Conservation (phyloP, 2,888 invertebrate genomes). For the Cryptophagus acutangulus region DNA sequence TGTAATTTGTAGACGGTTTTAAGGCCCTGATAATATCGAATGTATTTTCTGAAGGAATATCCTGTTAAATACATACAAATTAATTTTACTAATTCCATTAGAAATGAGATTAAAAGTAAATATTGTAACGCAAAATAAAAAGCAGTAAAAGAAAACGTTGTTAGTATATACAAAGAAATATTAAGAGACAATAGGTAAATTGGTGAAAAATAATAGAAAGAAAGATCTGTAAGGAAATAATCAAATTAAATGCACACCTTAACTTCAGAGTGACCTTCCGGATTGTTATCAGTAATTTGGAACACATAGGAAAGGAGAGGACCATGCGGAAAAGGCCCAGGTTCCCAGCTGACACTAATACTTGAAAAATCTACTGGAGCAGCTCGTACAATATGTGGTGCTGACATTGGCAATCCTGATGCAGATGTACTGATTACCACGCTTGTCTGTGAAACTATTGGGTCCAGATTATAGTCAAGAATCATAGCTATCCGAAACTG, state of each 20-base stretch:
- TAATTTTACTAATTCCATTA: background rate
- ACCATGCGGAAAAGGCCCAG: slow-evolving; percentile 82
- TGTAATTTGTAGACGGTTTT: slow-evolving; percentile 66
- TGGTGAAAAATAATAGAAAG: background rate
- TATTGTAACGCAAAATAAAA: too few species aligned
- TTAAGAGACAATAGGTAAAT: background rate
- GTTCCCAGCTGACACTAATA: slow-evolving; percentile 83
- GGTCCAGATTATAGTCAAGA: slow-evolving; percentile 59
- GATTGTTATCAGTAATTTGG: slow-evolving; percentile 54
- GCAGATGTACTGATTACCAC: slow-evolving; percentile 71
- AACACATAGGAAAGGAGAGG: slow-evolving; percentile 82
- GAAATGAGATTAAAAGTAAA: background rate
- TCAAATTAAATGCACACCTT: slow-evolving; percentile 40
- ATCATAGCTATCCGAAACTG: slow-evolving; percentile 86
- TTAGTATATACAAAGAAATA: background rate
- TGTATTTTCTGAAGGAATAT: slow-evolving; percentile 65
- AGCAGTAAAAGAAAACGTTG: slow-evolving; percentile 2
- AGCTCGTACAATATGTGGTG: slow-evolving; percentile 69
- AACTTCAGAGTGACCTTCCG: slow-evolving; percentile 43
- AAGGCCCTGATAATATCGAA: slow-evolving; percentile 77
- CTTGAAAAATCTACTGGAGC: slow-evolving; percentile 76
- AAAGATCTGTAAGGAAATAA: background rate
- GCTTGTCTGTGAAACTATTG: slow-evolving; percentile 67
- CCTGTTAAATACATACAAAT: slow-evolving; percentile 51
- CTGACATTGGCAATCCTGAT: slow-evolving; percentile 69